These are phyloP conservation scores for Nasonia giraulti DNA, from an alignment of 1,140 invertebrate species.

Conservation along the genomic window DNA sequence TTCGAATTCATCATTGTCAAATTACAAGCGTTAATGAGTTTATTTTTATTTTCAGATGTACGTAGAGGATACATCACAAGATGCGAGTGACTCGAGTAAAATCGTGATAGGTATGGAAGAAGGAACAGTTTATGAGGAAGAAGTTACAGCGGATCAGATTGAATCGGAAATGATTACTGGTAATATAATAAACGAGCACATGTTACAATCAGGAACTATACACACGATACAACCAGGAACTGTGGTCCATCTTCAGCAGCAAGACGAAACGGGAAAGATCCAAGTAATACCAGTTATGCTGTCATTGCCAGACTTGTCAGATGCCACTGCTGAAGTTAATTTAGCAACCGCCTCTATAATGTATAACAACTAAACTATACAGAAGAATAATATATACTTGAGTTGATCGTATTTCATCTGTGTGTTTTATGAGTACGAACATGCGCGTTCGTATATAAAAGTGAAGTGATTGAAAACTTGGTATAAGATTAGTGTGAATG, in stretches of 20 bases:
- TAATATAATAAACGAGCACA: conserved; percentile 66
- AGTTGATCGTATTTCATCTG: background rate
- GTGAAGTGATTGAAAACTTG: background rate
- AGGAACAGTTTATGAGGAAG: conserved; percentile 69
- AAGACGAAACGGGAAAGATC: conserved; percentile 69
- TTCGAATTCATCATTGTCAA: background rate
- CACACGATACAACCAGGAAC: conserved; percentile 58
- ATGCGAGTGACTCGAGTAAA: conserved; percentile 59
- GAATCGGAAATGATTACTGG: conserved; percentile 67
- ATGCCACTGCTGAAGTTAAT: conserved; percentile 67
- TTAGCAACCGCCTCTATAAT: conserved; percentile 70
- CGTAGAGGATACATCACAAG: conserved; percentile 55
- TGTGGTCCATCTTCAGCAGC: conserved; percentile 67
- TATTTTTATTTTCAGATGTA: conserved; percentile 49
- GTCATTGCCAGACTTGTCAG: conserved; percentile 68
- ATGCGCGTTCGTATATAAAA: background rate
- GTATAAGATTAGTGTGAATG: background rate
- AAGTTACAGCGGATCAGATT: conserved; percentile 69
- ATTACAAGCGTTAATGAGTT: background rate
- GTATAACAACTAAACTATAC: conserved; percentile 63
- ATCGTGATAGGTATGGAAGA: conserved; percentile 69
- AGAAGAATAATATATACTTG: background rate
- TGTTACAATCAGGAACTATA: conserved; percentile 63
- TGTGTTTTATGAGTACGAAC: background rate
- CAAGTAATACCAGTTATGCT: conserved; percentile 72